Percentiles rank a stretch among this genome's conserved stretches.
These are phyloP conservation scores for Misgurnus anguillicaudatus DNA, from an alignment of 2,113 vertebrate genomes.

Conservation along the genomic window DNA sequence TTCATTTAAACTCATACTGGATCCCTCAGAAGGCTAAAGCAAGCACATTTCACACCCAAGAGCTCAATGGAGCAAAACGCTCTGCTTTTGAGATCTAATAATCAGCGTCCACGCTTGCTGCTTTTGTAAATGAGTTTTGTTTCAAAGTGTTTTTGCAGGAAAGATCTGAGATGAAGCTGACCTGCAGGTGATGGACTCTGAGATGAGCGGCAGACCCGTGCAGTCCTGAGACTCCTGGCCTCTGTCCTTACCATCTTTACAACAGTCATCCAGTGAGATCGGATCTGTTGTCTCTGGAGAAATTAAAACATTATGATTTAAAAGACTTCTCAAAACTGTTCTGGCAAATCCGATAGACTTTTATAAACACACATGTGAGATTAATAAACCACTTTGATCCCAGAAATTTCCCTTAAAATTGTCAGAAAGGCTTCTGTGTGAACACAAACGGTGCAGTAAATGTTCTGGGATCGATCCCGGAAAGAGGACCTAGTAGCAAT, in stretches of 20 bases:
- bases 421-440: no score
- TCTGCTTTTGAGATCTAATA: conserved; percentile 33
- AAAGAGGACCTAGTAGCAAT: no score
- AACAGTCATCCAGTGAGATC: conserved; percentile 82
- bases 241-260: conserved; percentile 81
- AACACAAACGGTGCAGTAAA: no score
- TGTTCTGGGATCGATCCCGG: no score
- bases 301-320: conserved; percentile 11
- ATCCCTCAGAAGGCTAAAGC: conserved; percentile 55
- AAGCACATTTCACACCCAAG: conserved; percentile 66
- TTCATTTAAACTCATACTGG: conserved; percentile 72
- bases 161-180: conserved; percentile 57
- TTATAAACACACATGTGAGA: background rate
- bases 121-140: no score
- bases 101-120: no score
- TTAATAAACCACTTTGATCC: no score
- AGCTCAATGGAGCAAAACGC: conserved; percentile 48
- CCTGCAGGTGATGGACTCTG: conserved; percentile 86
- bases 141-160: no score
- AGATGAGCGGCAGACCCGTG: conserved; percentile 71
- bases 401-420: no score
- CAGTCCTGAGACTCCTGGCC: conserved; percentile 80
- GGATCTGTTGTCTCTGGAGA: conserved; percentile 59
- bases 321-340: conserved; percentile 14
- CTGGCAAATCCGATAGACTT: background rate